phyloP scores from a whole-genome alignment of 2,888 invertebrate genomes.

The Lithosia quadra region DNA sequence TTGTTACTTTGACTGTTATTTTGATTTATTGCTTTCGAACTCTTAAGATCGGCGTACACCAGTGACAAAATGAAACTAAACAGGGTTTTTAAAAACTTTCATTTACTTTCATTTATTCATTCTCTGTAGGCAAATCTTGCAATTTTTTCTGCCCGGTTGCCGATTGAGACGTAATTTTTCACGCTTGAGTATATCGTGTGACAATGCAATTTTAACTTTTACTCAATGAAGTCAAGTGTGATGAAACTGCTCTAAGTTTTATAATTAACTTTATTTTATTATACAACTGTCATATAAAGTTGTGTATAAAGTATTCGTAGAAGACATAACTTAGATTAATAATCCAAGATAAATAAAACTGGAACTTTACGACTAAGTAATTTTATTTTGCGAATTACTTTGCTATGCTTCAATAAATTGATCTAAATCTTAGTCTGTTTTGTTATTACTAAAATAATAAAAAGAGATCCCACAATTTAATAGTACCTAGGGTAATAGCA shows the following conservation, averaged over 20 bases:
- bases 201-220: too few species aligned
- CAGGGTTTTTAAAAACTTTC: too few species aligned
- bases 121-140: too few species aligned
- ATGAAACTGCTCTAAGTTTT: background rate
- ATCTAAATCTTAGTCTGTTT: background rate
- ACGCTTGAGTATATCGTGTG: too few species aligned
- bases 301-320: background rate
- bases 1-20: too few species aligned
- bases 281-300: background rate
- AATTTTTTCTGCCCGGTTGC: too few species aligned
- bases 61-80: too few species aligned
- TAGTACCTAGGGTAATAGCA: background rate
- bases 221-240: background rate
- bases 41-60: too few species aligned
- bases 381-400: background rate
- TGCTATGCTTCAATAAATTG: background rate
- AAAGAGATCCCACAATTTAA: background rate
- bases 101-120: too few species aligned
- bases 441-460: background rate
- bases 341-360: background rate
- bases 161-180: too few species aligned
- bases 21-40: too few species aligned
- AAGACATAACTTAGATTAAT: slow-evolving; percentile 2
- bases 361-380: background rate
- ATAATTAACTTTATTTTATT: background rate